phyloP scores from a whole-genome alignment of 1,140 invertebrate species.

The Bathynomus jamesi region DNA sequence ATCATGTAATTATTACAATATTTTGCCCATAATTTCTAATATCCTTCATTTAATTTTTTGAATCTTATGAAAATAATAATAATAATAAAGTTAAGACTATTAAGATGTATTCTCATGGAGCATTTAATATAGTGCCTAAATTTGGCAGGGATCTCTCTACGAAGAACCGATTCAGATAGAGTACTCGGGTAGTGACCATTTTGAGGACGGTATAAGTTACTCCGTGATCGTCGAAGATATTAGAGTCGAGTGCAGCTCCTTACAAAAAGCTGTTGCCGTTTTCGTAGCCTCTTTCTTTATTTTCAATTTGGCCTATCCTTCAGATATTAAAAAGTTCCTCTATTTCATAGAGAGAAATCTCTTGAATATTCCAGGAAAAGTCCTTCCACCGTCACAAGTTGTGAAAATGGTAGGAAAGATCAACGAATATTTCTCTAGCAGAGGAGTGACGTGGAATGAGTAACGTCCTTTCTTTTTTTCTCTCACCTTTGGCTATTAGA shows the following conservation, averaged over 20 bases:
- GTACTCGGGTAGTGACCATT: background rate
- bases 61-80: too few species aligned
- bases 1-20: too few species aligned
- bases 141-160: background rate
- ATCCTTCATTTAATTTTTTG: too few species aligned
- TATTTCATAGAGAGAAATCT: background rate
- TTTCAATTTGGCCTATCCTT: background rate
- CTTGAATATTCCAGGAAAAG: background rate
- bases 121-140: too few species aligned
- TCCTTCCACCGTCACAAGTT: background rate
- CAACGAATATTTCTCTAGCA: background rate
- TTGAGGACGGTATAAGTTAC: background rate
- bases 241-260: background rate
- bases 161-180: background rate
- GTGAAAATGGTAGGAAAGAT: background rate
- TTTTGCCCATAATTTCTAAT: too few species aligned
- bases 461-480: too few species aligned
- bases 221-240: background rate
- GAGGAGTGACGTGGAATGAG: too few species aligned
- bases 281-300: background rate
- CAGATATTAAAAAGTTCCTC: background rate
- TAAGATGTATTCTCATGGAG: too few species aligned
- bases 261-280: background rate
- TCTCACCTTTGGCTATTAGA: too few species aligned
- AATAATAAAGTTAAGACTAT: too few species aligned